These are phyloP conservation scores for Drymonia ruficornis DNA, from an alignment of 2,888 invertebrate species.

Conservation along the genomic window DNA sequence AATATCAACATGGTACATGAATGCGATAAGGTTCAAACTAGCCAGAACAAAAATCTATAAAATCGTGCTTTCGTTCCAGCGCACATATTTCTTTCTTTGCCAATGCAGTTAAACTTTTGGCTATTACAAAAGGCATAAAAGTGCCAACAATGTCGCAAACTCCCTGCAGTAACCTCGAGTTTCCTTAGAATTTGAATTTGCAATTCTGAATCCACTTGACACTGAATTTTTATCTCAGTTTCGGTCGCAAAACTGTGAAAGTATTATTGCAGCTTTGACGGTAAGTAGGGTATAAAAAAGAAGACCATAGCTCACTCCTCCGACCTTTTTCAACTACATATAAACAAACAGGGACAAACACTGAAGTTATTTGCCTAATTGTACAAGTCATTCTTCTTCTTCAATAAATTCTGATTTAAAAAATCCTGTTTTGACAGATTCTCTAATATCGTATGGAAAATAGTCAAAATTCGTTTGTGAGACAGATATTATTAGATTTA, in stretches of 20 bases:
- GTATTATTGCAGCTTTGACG: slow-evolving; percentile 15
- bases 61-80: no score
- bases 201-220: slow-evolving; percentile 36
- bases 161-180: slow-evolving; percentile 31
- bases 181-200: slow-evolving; percentile 33
- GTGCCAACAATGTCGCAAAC: slow-evolving; percentile 29
- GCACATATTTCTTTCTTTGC: slow-evolving; percentile 5
- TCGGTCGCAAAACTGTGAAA: slow-evolving; percentile 14
- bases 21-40: no score
- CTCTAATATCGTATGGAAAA: no score
- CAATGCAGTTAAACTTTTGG: slow-evolving; percentile 13
- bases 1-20: no score
- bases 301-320: not conserved
- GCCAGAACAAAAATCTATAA: no score
- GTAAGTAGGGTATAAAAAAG: not conserved
- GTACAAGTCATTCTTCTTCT: no score
- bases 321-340: not conserved
- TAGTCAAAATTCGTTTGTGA: no score
- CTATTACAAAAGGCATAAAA: slow-evolving; percentile 19
- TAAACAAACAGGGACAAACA: no score
- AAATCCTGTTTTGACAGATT: no score
- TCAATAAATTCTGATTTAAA: no score
- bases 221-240: slow-evolving; percentile 34
- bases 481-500: no score
- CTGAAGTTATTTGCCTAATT: no score